Base-by-base conservation (phyloP, 1,140 invertebrate species). In the Drosophila pallidifrons region DNA sequence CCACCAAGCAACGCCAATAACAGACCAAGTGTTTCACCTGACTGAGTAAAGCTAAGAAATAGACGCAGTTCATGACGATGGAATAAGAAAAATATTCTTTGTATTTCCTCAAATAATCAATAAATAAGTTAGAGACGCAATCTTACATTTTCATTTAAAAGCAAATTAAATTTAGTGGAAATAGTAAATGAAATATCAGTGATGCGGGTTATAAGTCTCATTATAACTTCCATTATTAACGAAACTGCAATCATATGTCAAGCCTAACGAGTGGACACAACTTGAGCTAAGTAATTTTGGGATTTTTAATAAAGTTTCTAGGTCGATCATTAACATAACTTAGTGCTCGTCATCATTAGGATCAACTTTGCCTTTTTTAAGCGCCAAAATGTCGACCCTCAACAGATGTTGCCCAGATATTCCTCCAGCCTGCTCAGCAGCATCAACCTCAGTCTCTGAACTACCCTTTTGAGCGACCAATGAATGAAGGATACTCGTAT, bases 271-370 rank as follows among this genome's bases (percentile, higher is more conserved):
- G 47, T 45, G 57, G 35, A 25, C 66, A 76, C 69, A 35, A 70
- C 64, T 69, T 52, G 13, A 54, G 60, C 68, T 32, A 35, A 60
- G 75, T 68, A 55, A 52, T 72, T 58, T 46, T 72, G 75, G 63
- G 78, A 25, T 10, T 86, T 86, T 86, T 86, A 86, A 86, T 86
- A 82, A 86, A 82, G 67, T 60, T 72, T 67, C 43, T 13, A 54
- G 75, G 70, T 59, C 75, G 35, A 75, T 76, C 67, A 74, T 70
- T 69, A 77, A 64, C 74, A 87, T 87, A 87, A 88, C 80, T 88
- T 57, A 82, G 70, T 76, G 83, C 45, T 75, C 54, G 67, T 58
- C 38, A 58, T 65, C 55, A 82, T 77, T 63, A 75, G 51, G 41
- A 45, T 57, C 51, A 76, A 74, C 80, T 76, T 88, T 83, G 58